A percentile compares a stretch with the other conserved stretches of the same genome.
phyloP scores from a whole-genome alignment of 2,888 invertebrate genomes.

The Mythimna pallens region DNA sequence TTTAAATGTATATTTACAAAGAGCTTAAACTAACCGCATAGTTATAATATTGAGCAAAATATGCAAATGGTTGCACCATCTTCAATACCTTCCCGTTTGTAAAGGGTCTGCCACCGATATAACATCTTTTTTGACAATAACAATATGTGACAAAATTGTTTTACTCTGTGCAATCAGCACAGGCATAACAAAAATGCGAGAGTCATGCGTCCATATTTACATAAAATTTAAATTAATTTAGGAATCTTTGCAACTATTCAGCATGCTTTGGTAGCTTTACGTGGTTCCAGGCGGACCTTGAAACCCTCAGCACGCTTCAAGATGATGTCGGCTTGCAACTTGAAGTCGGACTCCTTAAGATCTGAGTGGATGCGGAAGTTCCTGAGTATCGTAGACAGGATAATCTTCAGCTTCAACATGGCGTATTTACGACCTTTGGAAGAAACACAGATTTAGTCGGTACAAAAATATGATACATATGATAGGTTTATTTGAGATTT shows the following conservation, averaged over 20 bases:
- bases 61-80: constrained; percentile 65
- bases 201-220: constrained; percentile 57
- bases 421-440: constrained; percentile 95
- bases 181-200: constrained; percentile 62
- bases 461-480: neutral
- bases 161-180: constrained; percentile 81
- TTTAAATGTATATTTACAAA: constrained; percentile 81
- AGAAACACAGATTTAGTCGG: constrained; percentile 26
- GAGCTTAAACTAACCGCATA: constrained; percentile 63
- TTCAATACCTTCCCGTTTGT: constrained; percentile 66
- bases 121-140: constrained; percentile 69
- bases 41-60: constrained; percentile 76
- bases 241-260: constrained; percentile 60
- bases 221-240: constrained; percentile 48
- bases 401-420: constrained; percentile 94
- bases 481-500: neutral
- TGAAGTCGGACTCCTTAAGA: constrained; percentile 92
- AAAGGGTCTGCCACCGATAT: constrained; percentile 80
- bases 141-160: constrained; percentile 73
- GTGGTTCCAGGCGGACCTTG: constrained; percentile 93
- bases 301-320: constrained; percentile 95
- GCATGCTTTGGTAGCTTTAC: constrained; percentile 88
- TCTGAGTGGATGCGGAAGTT: constrained; percentile 93
- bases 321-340: constrained; percentile 94
- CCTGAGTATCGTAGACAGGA: constrained; percentile 94